Evolutionary conservation across 1,140 invertebrate genomes (phyloP), one percentile per base, ranked within the genome.

Genomic region (Calosoma granatense): DNA sequence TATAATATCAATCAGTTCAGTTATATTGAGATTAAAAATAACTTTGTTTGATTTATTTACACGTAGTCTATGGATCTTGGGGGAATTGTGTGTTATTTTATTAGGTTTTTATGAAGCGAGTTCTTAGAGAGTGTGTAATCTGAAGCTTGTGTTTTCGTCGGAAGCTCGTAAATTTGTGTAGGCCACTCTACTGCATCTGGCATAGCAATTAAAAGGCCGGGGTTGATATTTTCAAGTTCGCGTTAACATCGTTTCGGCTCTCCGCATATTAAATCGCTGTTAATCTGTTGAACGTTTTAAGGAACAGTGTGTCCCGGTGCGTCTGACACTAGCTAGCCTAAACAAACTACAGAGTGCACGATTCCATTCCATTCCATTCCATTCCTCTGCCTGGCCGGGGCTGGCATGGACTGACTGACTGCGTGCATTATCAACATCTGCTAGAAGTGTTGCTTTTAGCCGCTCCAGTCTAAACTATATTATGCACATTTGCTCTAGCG

Each of bases 371-470:
- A 47, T 17, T 47, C 41, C 41, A 47, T 30, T 30, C 26, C 14
- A 30, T 14, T 6, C 14, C 26, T 30, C 14, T 30, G 26, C 14
- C 26, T 14, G 6, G 14, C 26, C 14, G n/a, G n/a, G n/a, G n/a
- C n/a, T n/a, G n/a, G n/a, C n/a, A n/a, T n/a, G n/a, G n/a, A n/a
- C n/a, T n/a, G n/a, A n/a, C n/a, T n/a, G n/a, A n/a, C n/a, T n/a
- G n/a, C n/a, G n/a, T n/a, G 9, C 41, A 47, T 47, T 47, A 47
- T 47, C 41, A 47, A 47, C 41, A 47, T 47, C 41, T 47, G 41
- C 3, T 47, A 6, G 6, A 36, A 9, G 41, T 47, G 41, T 47
- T 17, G 41, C 9, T 47, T 47, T 47, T 47, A 47, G 41, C 4
- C 41, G 9, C 41, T 4, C 41, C n/a, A n/a, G 26, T 30, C 26